These are phyloP conservation scores for Geotrupes spiniger DNA, from an alignment of 2,888 invertebrate species.

Conservation along the genomic window DNA sequence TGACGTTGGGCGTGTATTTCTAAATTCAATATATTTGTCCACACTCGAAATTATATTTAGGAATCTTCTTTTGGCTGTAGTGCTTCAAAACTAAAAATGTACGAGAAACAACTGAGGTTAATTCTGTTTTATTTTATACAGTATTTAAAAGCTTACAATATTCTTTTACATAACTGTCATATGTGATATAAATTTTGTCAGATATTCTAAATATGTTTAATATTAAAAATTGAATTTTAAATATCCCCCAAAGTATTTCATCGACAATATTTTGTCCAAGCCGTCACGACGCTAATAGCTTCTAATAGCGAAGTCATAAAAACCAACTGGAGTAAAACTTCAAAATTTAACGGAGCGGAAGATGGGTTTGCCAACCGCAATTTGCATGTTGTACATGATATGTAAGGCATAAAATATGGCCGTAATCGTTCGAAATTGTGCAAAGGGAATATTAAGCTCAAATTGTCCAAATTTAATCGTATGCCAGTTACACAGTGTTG, in stretches of 20 bases:
- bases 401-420: conserved; percentile 31
- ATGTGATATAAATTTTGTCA: too few species aligned
- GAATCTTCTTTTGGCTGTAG: too few species aligned
- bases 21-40: too few species aligned
- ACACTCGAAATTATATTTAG: too few species aligned
- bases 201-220: too few species aligned
- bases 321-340: conserved; percentile 41
- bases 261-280: conserved; percentile 1
- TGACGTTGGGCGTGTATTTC: too few species aligned
- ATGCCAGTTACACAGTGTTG: conserved; percentile 15
- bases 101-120: too few species aligned
- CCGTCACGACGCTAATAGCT: conserved; percentile 34
- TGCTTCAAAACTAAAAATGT: too few species aligned
- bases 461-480: conserved; percentile 25
- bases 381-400: conserved; percentile 44
- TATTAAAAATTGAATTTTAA: too few species aligned
- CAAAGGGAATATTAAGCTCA: conserved; percentile 16
- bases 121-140: too few species aligned
- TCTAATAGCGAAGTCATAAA: conserved; percentile 41
- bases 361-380: conserved; percentile 39
- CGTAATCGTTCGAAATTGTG: conserved; percentile 23
- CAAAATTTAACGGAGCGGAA: conserved; percentile 44
- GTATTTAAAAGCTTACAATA: too few species aligned
- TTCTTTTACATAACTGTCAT: too few species aligned
- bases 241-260: neutral